Percentiles rank a stretch among this genome's conserved stretches.
These are phyloP conservation scores for Linnaemya tessellans DNA, from an alignment of 2,888 invertebrate genomes.

Conservation along the genomic window DNA sequence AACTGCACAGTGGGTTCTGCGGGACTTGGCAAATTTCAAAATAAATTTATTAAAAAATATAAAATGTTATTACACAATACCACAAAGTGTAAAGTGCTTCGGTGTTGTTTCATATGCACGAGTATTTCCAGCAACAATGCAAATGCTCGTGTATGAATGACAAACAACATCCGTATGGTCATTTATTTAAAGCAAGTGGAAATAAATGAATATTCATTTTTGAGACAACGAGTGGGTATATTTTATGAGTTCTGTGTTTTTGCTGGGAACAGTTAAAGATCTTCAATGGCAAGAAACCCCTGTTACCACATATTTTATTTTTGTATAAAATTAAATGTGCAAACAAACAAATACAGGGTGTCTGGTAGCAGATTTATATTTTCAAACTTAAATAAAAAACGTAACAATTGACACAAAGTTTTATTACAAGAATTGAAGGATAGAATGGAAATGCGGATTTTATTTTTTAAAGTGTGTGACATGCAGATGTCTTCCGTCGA, in stretches of 20 bases:
- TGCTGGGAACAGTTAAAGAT: conserved; percentile 16
- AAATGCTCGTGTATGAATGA: conserved; percentile 28
- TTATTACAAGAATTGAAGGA: no score
- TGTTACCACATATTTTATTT: conserved; percentile 1
- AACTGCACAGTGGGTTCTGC: conserved; percentile 32
- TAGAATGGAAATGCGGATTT: no score
- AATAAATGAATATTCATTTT: not conserved
- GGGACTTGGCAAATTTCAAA: not conserved
- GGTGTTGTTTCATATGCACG: not conserved
- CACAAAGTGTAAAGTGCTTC: not conserved
- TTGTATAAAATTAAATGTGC: not conserved
- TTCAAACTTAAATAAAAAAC: no score
- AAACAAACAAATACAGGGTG: not conserved
- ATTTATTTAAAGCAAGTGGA: not conserved
- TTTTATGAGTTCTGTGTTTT: not conserved
- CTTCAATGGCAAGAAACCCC: conserved; percentile 10
- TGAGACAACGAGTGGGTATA: not conserved
- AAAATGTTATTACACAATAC: not conserved
- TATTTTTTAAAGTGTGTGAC: no score
- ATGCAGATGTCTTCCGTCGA: no score
- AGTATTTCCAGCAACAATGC: not conserved
- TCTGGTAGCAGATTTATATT: no score
- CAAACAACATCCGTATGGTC: conserved; percentile 19
- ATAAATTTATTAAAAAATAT: not conserved
- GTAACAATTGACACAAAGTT: no score